Evolutionary conservation across 2,113 vertebrate genomes (phyloP).

Genomic region (Paralichthys olivaceus): DNA sequence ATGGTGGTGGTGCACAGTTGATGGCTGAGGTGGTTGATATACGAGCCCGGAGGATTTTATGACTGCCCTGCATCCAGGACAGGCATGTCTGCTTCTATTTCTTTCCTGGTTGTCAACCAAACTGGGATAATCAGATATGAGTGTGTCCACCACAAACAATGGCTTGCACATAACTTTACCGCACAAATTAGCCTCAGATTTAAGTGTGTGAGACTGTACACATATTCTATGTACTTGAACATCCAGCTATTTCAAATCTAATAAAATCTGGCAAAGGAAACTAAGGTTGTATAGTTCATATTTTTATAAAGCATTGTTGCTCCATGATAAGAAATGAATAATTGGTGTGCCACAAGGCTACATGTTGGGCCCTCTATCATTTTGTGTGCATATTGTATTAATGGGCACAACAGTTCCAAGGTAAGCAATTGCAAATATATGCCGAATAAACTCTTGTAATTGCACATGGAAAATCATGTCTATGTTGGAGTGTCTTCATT

Average conservation of each 20-base stretch:
- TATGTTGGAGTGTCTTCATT: too few species aligned
- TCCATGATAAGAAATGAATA: too few species aligned
- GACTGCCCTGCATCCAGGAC: slow-evolving; percentile 60
- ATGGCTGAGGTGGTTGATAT: slow-evolving; percentile 67
- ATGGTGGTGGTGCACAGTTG: slow-evolving; percentile 51
- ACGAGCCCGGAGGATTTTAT: slow-evolving; percentile 60
- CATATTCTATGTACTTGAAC: not conserved
- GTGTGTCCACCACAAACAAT: slow-evolving; percentile 38
- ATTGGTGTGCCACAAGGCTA: too few species aligned
- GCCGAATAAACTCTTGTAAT: too few species aligned
- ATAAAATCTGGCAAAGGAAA: not conserved
- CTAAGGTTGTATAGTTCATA: not conserved
- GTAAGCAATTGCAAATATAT: too few species aligned
- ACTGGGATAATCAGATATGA: slow-evolving; percentile 44
- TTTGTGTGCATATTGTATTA: too few species aligned
- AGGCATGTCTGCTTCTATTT: slow-evolving; percentile 56
- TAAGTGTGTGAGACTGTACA: not conserved
- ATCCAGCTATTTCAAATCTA: not conserved
- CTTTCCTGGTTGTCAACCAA: slow-evolving; percentile 47
- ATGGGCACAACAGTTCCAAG: too few species aligned
- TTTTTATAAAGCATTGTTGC: too few species aligned
- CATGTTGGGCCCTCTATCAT: too few species aligned
- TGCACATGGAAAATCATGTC: too few species aligned
- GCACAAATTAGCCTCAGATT: slow-evolving; percentile 9
- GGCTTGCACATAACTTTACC: slow-evolving; percentile 22